Evolutionary conservation across 92 coral and sea anemone genomes (phyloP).

Genomic region (Galaxea fascicularis): DNA sequence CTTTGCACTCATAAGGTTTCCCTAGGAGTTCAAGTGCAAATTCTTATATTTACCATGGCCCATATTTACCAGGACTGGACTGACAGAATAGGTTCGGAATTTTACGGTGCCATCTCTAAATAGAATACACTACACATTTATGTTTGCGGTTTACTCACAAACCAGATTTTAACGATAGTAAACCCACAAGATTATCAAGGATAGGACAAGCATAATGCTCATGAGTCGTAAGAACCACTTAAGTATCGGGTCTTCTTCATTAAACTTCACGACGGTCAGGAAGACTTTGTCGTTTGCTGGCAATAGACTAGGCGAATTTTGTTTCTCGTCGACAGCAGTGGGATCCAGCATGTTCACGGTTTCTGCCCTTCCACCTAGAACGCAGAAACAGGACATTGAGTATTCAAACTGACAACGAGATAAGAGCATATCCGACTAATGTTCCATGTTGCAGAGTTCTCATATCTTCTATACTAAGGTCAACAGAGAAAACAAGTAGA

Average conservation of each 20-base stretch:
- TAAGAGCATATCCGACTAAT: neutral
- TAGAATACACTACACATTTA: no score
- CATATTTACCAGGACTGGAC: no score
- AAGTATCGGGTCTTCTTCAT: slow-evolving; percentile 65
- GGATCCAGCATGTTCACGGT: neutral
- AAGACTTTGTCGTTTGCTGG: slow-evolving; percentile 49
- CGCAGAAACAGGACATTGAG: neutral
- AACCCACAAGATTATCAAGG: slow-evolving; percentile 75
- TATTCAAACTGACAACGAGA: neutral
- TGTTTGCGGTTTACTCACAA: no score
- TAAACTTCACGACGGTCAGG: slow-evolving; percentile 68
- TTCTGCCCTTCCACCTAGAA: neutral
- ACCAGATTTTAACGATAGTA: slow-evolving; percentile 23
- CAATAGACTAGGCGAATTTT: neutral
- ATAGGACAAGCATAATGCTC: slow-evolving; percentile 63
- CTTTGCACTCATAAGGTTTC: no score
- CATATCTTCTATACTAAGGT: no score
- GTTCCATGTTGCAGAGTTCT: no score
- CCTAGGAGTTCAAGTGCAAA: no score
- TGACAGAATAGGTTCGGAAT: no score
- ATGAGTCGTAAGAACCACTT: slow-evolving; percentile 74
- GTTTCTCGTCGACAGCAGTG: neutral
- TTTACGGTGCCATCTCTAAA: no score
- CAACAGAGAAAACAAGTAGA: no score
- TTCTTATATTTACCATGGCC: no score